Evolutionary conservation across 64 coral and sea anemone species (phyloP).

Genomic region (Montipora capricornis): DNA sequence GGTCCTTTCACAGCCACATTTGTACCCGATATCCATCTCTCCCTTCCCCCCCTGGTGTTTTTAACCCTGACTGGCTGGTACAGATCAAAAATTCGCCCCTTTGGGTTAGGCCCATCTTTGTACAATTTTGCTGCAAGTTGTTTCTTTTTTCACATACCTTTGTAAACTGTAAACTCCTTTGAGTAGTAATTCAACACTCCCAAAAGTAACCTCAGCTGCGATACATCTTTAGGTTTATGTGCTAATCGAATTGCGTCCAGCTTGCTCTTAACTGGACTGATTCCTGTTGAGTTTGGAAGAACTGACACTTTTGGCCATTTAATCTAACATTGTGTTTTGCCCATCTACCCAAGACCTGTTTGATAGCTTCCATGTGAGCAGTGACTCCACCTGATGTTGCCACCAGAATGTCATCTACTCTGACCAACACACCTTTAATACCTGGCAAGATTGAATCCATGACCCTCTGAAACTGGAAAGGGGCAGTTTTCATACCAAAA

Average conservation of each 20-base stretch:
- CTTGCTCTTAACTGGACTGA: constrained; percentile 42
- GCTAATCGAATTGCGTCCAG: constrained; percentile 36
- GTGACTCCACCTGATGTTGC: constrained; percentile 29
- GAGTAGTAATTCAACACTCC: constrained; percentile 53
- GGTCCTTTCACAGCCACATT: too few relatives aligned
- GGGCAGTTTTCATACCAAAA: too few relatives aligned
- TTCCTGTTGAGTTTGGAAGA: constrained; percentile 42
- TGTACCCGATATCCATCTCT: too few relatives aligned
- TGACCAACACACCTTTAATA: background rate
- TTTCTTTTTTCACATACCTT: too few relatives aligned
- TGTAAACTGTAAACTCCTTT: constrained; percentile 12
- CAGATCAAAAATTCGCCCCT: too few relatives aligned
- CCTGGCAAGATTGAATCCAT: too few relatives aligned
- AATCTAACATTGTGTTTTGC: constrained; percentile 40
- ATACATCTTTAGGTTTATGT: constrained; percentile 45
- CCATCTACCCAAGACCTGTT: constrained; percentile 16
- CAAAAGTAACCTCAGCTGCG: constrained; percentile 27
- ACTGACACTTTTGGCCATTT: constrained; percentile 25
- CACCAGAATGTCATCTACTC: constrained; percentile 46
- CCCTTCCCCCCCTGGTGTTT: too few relatives aligned
- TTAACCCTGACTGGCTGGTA: too few relatives aligned
- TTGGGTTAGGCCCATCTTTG: too few relatives aligned
- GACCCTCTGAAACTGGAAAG: too few relatives aligned
- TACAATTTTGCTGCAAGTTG: too few relatives aligned
- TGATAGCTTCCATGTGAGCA: background rate